Base-by-base conservation (phyloP, 1,140 invertebrate genomes). In the Cryptotermes secundus region DNA sequence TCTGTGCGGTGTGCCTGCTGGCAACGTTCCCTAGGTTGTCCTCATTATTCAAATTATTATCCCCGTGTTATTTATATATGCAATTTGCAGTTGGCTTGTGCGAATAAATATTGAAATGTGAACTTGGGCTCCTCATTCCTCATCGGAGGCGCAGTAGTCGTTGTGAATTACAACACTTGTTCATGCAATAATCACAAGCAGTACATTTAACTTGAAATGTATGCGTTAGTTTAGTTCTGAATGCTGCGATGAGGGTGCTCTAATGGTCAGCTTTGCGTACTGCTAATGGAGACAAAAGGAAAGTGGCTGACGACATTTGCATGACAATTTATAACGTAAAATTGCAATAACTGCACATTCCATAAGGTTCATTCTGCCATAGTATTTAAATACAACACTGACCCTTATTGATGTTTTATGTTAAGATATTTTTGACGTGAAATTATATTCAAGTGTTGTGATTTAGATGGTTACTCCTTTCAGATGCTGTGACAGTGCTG, bases 141-240 rank as follows among this genome's bases (percentile, higher is more conserved):
- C 59, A 72, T 72, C 31, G 59, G 31, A n/a, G 31, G n/a, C n/a
- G 14, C 59, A 72, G 59, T 26, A 72, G 4, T 72, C 9, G 3
- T 2, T 72, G 59, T 72, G 59, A 72, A 72, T 72, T 72, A 72
- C 31, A n/a, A 72, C n/a, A 6, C 59, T n/a, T 72, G 59, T 72
- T 31, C 59, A 72, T 26, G 14, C 59, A 72, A 72, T 72, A 72
- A 72, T 72, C 6, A 72, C 7, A 31, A 72, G 59, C 59, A 72
- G 59, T 72, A 72, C 59, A 72, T 72, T 72, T 72, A 72, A 72
- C 59, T 72, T 72, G 59, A 72, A 72, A 72, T 72, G 59, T 72
- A 72, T 72, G 59, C 59, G 59, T 9, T 72, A 72, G 59, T 72
- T 72, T 72, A 72, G 59, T 72, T n/a, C 4, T 72, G 59, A 72